Conservation (phyloP, 2,888 invertebrate species). For the Amphimallon solstitiale region DNA sequence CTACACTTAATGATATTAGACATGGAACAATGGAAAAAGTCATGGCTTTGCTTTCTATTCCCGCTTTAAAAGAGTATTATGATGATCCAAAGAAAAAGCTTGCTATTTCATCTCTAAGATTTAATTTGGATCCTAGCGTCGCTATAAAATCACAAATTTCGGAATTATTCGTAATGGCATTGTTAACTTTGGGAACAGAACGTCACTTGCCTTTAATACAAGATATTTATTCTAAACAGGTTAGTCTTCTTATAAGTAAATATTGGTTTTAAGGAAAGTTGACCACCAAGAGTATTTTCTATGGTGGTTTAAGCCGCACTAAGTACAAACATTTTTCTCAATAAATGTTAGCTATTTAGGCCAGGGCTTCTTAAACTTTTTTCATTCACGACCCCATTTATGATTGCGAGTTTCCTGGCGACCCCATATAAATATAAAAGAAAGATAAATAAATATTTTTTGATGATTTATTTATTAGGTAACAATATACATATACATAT, state of each 20-base stretch:
- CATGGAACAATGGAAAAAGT: constrained; percentile 36
- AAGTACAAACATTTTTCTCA: too few species aligned
- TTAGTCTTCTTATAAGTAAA: constrained; percentile 26
- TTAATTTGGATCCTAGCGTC: constrained; percentile 70
- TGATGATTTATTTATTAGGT: too few species aligned
- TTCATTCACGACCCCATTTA: too few species aligned
- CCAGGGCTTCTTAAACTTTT: too few species aligned
- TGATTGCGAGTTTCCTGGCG: too few species aligned
- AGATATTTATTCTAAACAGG: constrained; percentile 49
- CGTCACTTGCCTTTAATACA: constrained; percentile 68
- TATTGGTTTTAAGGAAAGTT: too few species aligned
- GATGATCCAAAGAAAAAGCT: constrained; percentile 25
- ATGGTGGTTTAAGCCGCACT: too few species aligned
- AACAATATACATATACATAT: too few species aligned
- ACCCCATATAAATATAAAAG: too few species aligned
- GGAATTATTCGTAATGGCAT: constrained; percentile 73
- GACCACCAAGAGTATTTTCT: too few species aligned
- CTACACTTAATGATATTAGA: constrained; percentile 40
- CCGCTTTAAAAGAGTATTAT: not conserved
- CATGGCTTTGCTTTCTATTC: constrained; percentile 23
- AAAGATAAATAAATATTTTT: too few species aligned
- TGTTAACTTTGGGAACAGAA: constrained; percentile 71
- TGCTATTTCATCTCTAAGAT: constrained; percentile 64
- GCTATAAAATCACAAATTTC: constrained; percentile 74
- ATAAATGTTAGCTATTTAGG: too few species aligned